Conservation (phyloP, 2,797 vertebrate genomes). For the Merluccius polli region DNA sequence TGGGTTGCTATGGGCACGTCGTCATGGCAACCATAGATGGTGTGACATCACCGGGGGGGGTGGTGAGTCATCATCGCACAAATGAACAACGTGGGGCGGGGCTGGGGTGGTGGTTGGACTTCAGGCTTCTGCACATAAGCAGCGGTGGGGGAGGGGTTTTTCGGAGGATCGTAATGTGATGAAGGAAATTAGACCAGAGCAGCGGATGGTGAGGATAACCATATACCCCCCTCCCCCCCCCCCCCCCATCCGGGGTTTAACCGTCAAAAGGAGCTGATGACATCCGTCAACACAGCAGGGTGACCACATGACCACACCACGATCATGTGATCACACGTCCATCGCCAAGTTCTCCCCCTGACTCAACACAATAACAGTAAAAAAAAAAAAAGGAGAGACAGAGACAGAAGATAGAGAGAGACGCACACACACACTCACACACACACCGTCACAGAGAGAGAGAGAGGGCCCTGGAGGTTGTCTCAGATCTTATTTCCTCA, state of each 20-base stretch:
- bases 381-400: not conserved
- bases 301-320: not conserved
- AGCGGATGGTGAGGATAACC: not conserved
- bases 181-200: conserved; percentile 1
- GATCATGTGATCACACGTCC: too few relatives aligned
- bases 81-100: conserved; percentile 38
- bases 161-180: not conserved
- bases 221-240: too few relatives aligned
- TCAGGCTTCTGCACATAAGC: not conserved
- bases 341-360: not conserved
- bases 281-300: not conserved
- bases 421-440: not conserved
- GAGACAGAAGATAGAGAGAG: not conserved
- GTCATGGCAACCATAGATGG: conserved; percentile 62
- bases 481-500: not conserved
- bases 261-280: not conserved
- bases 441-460: not conserved
- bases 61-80: conserved; percentile 62
- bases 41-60: conserved; percentile 63
- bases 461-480: not conserved
- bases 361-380: not conserved
- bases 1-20: conserved; percentile 59
- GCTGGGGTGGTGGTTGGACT: not conserved
- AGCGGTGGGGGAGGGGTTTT: not conserved
- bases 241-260: too few relatives aligned